A percentile compares a stretch with the other conserved stretches of the same genome.
These are phyloP conservation scores for Leptopilina drosophilae DNA, from an alignment of 2,888 invertebrate genomes.

Conservation along the genomic window DNA sequence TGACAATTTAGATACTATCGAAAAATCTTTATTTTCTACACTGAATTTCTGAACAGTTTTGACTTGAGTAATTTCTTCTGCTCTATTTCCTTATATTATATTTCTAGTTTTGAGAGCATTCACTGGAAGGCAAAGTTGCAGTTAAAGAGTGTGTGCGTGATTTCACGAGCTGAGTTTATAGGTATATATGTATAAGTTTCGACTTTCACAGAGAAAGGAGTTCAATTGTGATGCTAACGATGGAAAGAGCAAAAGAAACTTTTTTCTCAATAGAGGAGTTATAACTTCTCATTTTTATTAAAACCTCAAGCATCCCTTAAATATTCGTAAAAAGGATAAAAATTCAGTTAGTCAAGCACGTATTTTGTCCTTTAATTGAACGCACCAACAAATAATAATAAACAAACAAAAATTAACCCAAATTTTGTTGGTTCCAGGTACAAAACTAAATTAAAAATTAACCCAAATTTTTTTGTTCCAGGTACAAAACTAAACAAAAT, in stretches of 20 bases:
- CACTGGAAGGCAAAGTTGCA: neutral
- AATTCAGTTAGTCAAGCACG: too few species aligned
- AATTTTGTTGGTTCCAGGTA: too few species aligned
- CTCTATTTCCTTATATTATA: conserved; percentile 22
- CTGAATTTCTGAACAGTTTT: neutral
- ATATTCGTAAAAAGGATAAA: neutral
- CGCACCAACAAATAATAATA: too few species aligned
- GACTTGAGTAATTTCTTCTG: conserved; percentile 1
- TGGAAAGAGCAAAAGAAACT: neutral
- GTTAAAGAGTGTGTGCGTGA: neutral
- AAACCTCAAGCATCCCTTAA: neutral
- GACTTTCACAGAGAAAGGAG: neutral
- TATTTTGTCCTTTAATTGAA: too few species aligned
- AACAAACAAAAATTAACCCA: too few species aligned
- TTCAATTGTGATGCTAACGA: neutral
- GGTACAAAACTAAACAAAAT: too few species aligned
- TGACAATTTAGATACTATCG: neutral
- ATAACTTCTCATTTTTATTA: neutral
- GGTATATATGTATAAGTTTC: neutral
- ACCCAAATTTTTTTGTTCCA: too few species aligned
- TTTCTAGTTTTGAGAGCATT: conserved; percentile 1
- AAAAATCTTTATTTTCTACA: neutral
- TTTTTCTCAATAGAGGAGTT: neutral
- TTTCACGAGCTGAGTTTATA: conserved; percentile 9
- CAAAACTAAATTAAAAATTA: too few species aligned